phyloP scores from a whole-genome alignment of 1,140 invertebrate genomes.

The Brachionus sp. region DNA sequence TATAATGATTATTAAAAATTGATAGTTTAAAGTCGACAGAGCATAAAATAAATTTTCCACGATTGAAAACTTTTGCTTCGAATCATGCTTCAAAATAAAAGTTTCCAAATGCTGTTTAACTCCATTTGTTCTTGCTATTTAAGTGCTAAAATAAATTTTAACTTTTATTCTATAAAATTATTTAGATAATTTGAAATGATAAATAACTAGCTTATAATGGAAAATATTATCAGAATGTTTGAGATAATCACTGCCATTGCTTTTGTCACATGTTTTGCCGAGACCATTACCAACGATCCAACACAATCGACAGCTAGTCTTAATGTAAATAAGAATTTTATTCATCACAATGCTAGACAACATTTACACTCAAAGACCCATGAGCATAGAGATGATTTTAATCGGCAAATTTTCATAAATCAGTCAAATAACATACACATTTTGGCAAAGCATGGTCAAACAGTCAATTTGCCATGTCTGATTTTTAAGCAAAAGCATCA shows the following conservation, averaged over 20 bases:
- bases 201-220: background rate
- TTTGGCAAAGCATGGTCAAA: conserved; percentile 42
- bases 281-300: background rate
- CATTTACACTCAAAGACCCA: background rate
- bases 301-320: background rate
- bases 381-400: background rate
- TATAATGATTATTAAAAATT: conserved; percentile 34
- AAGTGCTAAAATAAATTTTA: background rate
- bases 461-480: conserved; percentile 34
- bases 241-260: background rate
- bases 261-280: background rate
- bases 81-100: conserved; percentile 6
- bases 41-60: conserved; percentile 23
- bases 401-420: conserved; percentile 44
- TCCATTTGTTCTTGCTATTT: background rate
- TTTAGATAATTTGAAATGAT: conserved; percentile 15
- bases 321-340: conserved; percentile 41
- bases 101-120: background rate
- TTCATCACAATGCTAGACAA: conserved; percentile 16
- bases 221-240: background rate
- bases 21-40: conserved; percentile 39
- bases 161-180: background rate
- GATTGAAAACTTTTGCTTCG: conserved; percentile 32
- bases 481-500: conserved; percentile 22
- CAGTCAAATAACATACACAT: conserved; percentile 40